Conservation (phyloP, 2,888 invertebrate species). For the Oasisia sp. region DNA sequence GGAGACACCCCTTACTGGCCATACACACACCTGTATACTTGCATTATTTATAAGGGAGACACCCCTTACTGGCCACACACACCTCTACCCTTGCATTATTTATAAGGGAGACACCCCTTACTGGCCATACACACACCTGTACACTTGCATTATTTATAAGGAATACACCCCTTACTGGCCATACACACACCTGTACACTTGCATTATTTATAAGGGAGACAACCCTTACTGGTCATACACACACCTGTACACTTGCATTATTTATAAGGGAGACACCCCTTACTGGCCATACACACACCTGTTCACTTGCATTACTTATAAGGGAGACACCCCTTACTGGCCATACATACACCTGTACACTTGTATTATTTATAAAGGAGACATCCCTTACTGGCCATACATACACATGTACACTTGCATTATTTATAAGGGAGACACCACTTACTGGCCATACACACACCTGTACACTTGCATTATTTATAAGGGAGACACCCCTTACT, state of each 20-base stretch:
- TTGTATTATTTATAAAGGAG: not conserved
- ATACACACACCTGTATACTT: too few relatives aligned
- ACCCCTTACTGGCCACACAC: not conserved
- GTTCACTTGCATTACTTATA: not conserved
- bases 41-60: not conserved
- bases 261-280: not conserved
- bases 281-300: too few relatives aligned
- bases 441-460: slow-evolving; percentile 17
- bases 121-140: too few relatives aligned
- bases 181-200: too few relatives aligned
- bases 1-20: not conserved
- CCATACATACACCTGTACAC: too few relatives aligned
- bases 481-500: not conserved
- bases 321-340: not conserved
- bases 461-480: not conserved
- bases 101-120: not conserved
- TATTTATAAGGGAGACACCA: not conserved
- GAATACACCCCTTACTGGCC: not conserved
- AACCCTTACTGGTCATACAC: not conserved
- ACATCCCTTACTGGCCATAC: not conserved
- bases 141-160: not conserved
- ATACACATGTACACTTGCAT: not conserved
- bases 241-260: not conserved
- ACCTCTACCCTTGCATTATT: not conserved
- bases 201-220: not conserved